Percentiles rank a stretch among this genome's conserved stretches.
Conservation (phyloP, 2,888 invertebrate species). For the Exocentrus adspersus region DNA sequence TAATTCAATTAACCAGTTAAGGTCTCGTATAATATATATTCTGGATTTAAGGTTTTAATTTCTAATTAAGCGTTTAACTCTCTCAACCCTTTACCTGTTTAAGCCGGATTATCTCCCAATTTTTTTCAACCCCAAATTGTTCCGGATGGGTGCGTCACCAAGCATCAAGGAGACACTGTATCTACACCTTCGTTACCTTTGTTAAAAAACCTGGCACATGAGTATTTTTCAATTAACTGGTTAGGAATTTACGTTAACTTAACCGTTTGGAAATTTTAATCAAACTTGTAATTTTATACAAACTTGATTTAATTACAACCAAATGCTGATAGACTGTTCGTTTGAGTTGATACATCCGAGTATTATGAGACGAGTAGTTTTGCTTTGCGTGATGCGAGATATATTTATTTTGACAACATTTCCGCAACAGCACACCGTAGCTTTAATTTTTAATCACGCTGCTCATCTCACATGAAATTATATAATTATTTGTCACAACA, state of each 20-base stretch:
- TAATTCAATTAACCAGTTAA: slow-evolving; percentile 12
- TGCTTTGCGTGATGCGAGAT: neutral
- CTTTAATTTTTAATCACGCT: neutral
- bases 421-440: neutral
- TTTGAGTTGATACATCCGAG: too few species aligned
- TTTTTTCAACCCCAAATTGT: slow-evolving; percentile 11
- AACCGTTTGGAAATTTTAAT: too few species aligned
- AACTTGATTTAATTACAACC: too few species aligned
- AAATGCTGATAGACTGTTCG: too few species aligned
- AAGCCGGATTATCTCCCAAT: slow-evolving; percentile 17
- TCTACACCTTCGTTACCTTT: too few species aligned
- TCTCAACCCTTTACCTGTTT: slow-evolving; percentile 13
- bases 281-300: too few species aligned
- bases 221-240: too few species aligned
- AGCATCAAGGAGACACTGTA: too few species aligned
- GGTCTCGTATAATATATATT: slow-evolving; percentile 8
- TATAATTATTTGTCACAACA: neutral
- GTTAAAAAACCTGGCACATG: too few species aligned
- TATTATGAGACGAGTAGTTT: too few species aligned
- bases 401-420: slow-evolving; percentile 5
- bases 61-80: slow-evolving; percentile 12
- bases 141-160: neutral
- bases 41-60: slow-evolving; percentile 13
- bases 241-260: too few species aligned
- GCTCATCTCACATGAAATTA: neutral